Evolutionary conservation across 1,140 invertebrate genomes (phyloP).

Genomic region (Euwallacea similis): DNA sequence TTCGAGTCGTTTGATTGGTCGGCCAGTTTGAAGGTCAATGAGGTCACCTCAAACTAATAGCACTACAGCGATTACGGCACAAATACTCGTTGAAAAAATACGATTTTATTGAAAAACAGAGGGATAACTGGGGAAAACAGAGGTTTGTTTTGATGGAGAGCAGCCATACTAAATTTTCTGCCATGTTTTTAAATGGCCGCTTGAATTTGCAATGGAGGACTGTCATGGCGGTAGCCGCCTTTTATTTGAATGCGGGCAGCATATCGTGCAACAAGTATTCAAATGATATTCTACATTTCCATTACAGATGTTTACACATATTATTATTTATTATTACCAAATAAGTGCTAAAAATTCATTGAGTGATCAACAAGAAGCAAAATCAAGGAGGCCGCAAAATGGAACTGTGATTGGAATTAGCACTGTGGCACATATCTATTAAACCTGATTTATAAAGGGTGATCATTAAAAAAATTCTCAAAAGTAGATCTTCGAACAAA

Average conservation of each 20-base stretch:
- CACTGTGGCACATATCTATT: too few relatives aligned
- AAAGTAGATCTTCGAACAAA: too few relatives aligned
- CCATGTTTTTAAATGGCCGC: constrained; percentile 52
- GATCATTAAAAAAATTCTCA: too few relatives aligned
- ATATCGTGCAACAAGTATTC: too few relatives aligned
- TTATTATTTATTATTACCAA: too few relatives aligned
- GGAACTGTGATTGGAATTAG: too few relatives aligned
- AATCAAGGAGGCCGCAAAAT: too few relatives aligned
- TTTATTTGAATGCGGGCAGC: constrained; percentile 18
- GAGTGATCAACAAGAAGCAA: too few relatives aligned
- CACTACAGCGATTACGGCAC: background rate
- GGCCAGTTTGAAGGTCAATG: constrained; percentile 33
- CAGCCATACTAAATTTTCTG: constrained; percentile 49
- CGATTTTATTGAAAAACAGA: constrained; percentile 16
- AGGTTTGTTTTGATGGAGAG: constrained; percentile 38
- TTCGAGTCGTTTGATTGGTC: constrained; percentile 14
- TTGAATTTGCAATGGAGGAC: constrained; percentile 42
- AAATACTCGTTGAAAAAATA: constrained; percentile 2
- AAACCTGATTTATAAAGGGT: too few relatives aligned
- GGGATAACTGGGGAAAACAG: background rate
- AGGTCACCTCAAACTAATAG: constrained; percentile 32
- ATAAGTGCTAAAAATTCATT: too few relatives aligned
- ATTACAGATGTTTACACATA: too few relatives aligned
- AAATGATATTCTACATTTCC: too few relatives aligned
- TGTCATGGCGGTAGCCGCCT: constrained; percentile 38